Evolutionary conservation across 2,797 vertebrate genomes (phyloP), one percentile per base, ranked within the genome.

Genomic region (Microhierax caerulescens): DNA sequence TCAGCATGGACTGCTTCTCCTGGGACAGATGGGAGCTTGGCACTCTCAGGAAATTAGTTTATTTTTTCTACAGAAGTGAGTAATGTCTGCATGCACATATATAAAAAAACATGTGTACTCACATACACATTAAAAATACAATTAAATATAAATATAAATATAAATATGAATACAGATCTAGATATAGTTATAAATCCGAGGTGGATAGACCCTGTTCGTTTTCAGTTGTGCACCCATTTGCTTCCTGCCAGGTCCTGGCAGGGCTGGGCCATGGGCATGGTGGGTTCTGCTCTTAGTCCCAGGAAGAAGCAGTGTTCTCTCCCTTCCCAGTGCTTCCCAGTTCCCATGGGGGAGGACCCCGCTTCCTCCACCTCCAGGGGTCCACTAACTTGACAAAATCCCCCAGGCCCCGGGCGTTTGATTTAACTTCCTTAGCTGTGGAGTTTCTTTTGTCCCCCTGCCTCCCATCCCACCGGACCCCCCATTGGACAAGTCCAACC

Each of bases 121-220:
- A 41, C 39, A 41, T 13, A 41, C 15, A 13, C 39, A 41, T 41
- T 14, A 41, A 41, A 14, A 41, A 41, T 41, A 41, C 39, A 41
- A 41, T 15, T 32, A 23, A 11, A 37, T 28, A 8, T 25, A 34
- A 43, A 53, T 28, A 5, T 30, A 59, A 36, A 59, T 32, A 24
- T 14, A 21, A 9, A 34, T 11, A 24, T 5, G 13, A 39, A 39
- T 39, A 13, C 37, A 23, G 11, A 32, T 28, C 6, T n/a, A 34
- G 28, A 59, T 32, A 24, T 19, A 27, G 7, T 30, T 11, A 24
- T 7, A 37, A 30, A 57, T 47, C 13, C 1, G 3, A 32, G 16
- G 34, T 9, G 8, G 30, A 43, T 32, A 41, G 43, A 41, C 8
- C 19, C 15, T 0, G 0, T 22, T 51, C 1, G 0, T 51, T 76